These are phyloP conservation scores for Irena cyanogastra DNA, from an alignment of 2,113 vertebrate species.

Conservation along the genomic window DNA sequence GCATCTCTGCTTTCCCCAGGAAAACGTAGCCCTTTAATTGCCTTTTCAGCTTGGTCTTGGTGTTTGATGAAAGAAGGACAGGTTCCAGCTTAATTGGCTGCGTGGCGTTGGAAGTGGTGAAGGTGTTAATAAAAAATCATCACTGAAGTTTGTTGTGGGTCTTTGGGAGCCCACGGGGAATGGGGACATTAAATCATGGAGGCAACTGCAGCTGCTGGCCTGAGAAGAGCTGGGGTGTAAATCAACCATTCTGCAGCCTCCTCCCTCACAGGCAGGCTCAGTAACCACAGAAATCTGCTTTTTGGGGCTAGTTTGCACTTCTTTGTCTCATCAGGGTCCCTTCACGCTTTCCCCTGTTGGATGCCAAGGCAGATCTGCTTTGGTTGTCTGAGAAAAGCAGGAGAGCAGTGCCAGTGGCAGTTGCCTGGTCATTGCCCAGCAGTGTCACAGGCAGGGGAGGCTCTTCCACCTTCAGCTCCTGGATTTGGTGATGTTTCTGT, in stretches of 20 bases:
- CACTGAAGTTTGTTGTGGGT: not conserved
- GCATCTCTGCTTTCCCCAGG: not conserved
- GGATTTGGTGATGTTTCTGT: not conserved
- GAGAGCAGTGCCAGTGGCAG: not conserved
- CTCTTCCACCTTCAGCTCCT: not conserved
- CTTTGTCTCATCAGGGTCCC: not conserved
- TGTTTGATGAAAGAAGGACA: not conserved
- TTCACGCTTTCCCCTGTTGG: not conserved
- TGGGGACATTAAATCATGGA: not conserved
- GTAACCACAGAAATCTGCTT: not conserved
- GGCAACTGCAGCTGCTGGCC: not conserved
- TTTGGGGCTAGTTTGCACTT: not conserved
- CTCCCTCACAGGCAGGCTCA: not conserved
- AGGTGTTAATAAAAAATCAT: not conserved
- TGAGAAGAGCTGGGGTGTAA: not conserved
- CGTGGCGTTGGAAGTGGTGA: not conserved
- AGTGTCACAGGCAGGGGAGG: not conserved
- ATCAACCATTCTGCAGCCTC: not conserved
- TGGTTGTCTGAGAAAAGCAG: not conserved
- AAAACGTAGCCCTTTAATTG: not conserved
- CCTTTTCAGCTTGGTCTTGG: not conserved
- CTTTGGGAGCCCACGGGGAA: not conserved
- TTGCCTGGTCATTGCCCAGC: not conserved
- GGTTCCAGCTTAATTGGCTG: not conserved
- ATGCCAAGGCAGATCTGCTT: not conserved